A percentile compares a stretch with the other conserved stretches of the same genome.
These are phyloP conservation scores for Hippocampus comes DNA, from an alignment of 2,113 vertebrate species.

Conservation along the genomic window DNA sequence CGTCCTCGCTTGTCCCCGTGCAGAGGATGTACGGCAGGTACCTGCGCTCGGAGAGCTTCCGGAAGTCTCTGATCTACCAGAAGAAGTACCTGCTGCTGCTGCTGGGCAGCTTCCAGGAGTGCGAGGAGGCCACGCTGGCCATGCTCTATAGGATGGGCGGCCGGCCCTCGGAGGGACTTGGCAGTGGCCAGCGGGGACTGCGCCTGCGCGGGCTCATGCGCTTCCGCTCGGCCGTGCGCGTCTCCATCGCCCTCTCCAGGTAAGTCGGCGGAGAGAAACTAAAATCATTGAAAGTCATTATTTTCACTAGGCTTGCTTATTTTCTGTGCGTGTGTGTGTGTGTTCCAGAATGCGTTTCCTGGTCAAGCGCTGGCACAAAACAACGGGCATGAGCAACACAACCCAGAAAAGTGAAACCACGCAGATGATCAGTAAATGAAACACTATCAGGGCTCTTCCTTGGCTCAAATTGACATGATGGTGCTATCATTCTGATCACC, in stretches of 20 bases:
- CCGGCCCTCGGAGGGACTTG: constrained; percentile 69
- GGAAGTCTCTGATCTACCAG: constrained; percentile 96
- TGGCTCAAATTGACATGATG: too few species aligned
- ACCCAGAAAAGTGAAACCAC: constrained; percentile 78
- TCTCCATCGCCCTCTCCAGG: constrained; percentile 92
- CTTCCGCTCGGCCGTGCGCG: constrained; percentile 87
- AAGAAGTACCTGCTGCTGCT: constrained; percentile 95
- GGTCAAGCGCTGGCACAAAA: constrained; percentile 88
- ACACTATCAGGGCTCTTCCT: too few species aligned
- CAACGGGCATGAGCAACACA: constrained; percentile 71
- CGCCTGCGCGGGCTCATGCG: constrained; percentile 79
- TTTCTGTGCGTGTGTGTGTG: not conserved
- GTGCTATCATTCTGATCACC: too few species aligned
- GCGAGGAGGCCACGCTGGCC: constrained; percentile 87
- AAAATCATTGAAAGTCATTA: too few species aligned
- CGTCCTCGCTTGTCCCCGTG: not conserved
- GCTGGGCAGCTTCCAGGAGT: constrained; percentile 93
- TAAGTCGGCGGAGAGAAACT: constrained; percentile 7
- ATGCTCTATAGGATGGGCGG: constrained; percentile 88
- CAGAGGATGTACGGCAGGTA: constrained; percentile 93
- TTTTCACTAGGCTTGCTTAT: not conserved
- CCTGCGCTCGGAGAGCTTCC: constrained; percentile 90
- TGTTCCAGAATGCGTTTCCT: constrained; percentile 89
- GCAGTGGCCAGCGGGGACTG: constrained; percentile 63
- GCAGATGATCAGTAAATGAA: constrained; percentile 73